Evolutionary conservation across 37 sponge, comb jelly and placozoan species (phyloP), one percentile per base, ranked within the genome.

Genomic region (Ephydatia muelleri): DNA sequence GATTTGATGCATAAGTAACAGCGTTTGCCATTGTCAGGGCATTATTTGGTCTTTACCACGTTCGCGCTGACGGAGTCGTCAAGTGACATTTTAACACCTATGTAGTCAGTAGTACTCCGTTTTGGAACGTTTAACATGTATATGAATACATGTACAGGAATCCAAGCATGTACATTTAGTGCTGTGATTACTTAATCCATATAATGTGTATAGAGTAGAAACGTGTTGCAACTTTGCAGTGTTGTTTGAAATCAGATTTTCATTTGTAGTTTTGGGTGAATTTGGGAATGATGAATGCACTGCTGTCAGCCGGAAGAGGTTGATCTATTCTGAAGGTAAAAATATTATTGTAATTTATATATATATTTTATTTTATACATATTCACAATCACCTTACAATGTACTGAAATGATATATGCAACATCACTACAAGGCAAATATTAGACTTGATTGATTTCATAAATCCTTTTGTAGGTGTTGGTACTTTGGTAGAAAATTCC

Each of bases 101-200:
- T 57, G 57, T 57, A 57, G 57, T 57, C 57, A 57, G 57, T 57
- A 57, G 57, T 57, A 57, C 19, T 57, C 57, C 57, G 57, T 57
- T 57, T 57, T 57, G 57, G 57, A 57, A 57, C 57, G 57, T 57
- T 57, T 57, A 57, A 57, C 57, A 57, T 14, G 57, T 57, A 57
- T 57, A 57, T 57, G 57, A 57, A 57, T 57, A 57, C 57, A 57
- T 57, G 57, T 57, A 57, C 57, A 57, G 57, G 57, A 57, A 57
- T 57, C 57, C 19, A 57, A 57, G 57, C 57, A 57, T 57, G 57
- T 57, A 16, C 57, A 57, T 57, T 57, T 57, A 57, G 57, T 11
- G 57, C 14, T 57, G 57, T 14, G 57, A 57, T 57, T 57, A 57
- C 57, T 57, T 4, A 57, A 13, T n/a, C n/a, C n/a, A n/a, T n/a